Conservation (phyloP, 2,888 invertebrate species). For the Brachycybe producta region DNA sequence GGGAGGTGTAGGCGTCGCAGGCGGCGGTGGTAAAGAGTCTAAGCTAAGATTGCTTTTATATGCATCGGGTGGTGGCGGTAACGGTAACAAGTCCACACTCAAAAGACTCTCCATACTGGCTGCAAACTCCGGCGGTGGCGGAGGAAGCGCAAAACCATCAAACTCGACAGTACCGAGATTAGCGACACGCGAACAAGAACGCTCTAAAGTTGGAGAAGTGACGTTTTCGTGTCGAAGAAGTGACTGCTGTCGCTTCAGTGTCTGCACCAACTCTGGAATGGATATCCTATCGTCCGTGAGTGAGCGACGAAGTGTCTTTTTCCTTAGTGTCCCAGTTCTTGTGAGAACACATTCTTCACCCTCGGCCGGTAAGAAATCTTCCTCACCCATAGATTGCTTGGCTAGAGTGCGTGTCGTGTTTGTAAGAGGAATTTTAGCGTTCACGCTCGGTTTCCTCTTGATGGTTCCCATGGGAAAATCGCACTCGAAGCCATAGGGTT, state of each 20-base stretch:
- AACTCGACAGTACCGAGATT: conserved; percentile 34
- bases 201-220: neutral
- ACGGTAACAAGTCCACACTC: conserved; percentile 22
- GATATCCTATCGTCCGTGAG: conserved; percentile 23
- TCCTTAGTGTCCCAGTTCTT: conserved; percentile 24
- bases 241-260: conserved; percentile 16
- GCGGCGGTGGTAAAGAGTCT: conserved; percentile 24
- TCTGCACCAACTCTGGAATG: conserved; percentile 10
- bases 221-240: neutral
- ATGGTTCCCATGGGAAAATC: conserved; percentile 54
- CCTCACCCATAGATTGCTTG: conserved; percentile 56
- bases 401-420: conserved; percentile 80
- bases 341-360: conserved; percentile 18
- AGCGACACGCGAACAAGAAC: conserved; percentile 32
- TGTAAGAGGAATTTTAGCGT: conserved; percentile 77
- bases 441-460: conserved; percentile 68
- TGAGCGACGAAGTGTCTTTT: conserved; percentile 22
- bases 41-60: conserved; percentile 24
- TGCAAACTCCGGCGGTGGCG: conserved; percentile 53
- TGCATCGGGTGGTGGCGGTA: conserved; percentile 31
- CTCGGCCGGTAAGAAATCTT: conserved; percentile 23
- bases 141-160: conserved; percentile 45
- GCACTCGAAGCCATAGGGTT: conserved; percentile 38
- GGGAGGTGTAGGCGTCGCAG: conserved; percentile 15
- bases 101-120: conserved; percentile 35